Evolutionary conservation across 2,888 invertebrate genomes (phyloP), one percentile per base, ranked within the genome.

Genomic region (Bombylius major): DNA sequence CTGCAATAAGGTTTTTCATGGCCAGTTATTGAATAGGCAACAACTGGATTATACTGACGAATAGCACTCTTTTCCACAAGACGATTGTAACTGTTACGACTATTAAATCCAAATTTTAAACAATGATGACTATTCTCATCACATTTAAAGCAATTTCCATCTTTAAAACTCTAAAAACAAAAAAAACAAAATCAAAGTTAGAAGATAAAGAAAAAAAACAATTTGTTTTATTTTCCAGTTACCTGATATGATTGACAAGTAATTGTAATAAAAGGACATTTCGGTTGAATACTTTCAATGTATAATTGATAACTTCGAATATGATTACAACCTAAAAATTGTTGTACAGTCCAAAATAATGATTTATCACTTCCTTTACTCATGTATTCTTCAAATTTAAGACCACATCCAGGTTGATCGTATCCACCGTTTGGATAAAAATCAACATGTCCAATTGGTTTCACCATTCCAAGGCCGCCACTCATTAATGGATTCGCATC

Each of bases 381-480:
- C 61, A 87, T 81, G 50, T 82, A 83, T 59, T 83, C 81, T 52
- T 81, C 75, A 13, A 86, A 77, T 42, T 78, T 80, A 53, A 75
- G 70, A 58, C 73, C 73, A 63, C 82, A 82, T 42, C 88, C 89
- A 0, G 88, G 88, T 68, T 88, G 93, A 57, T 83, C 81, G 7
- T 82, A 79, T 0, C 94, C 94, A 0, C 91, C 92, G 68, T 95
- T 95, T 0, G 93, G 92, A 69, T 85, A 95, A 73, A 92, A 94
- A 71, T 95, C 95, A 5, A 92, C 84, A 70, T 94, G 92, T 0
- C 91, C 94, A 50, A 89, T 82, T 0, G 86, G 79, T 65, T 89
- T 87, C 8, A 82, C 80, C 69, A 91, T 86, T 11, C 95, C 94
- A 56, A 93, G 78, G 68, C 85, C 85, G 55, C 84, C 84, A 62